Conservation (phyloP, 2,797 vertebrate species). For the Scolopax rusticola region DNA sequence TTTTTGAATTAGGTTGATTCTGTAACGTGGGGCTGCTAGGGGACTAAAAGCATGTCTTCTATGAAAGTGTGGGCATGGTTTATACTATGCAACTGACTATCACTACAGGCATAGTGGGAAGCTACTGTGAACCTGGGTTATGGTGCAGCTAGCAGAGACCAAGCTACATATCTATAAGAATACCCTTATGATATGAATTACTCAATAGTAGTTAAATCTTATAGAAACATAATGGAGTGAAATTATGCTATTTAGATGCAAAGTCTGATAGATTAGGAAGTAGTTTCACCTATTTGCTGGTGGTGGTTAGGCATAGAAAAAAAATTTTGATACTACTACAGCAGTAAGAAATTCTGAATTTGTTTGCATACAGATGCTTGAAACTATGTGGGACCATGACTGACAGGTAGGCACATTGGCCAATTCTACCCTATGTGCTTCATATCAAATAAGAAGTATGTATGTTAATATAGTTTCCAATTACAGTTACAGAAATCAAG, state of each 20-base stretch:
- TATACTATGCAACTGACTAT: not conserved
- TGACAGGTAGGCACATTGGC: not conserved
- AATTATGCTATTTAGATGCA: not conserved
- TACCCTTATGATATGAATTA: not conserved
- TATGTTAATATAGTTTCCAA: not conserved
- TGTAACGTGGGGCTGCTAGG: not conserved
- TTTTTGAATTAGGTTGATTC: not conserved
- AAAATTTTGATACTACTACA: not conserved
- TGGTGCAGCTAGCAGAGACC: not conserved
- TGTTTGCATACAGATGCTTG: not conserved
- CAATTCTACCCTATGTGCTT: not conserved
- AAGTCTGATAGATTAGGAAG: not conserved
- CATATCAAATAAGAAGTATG: not conserved
- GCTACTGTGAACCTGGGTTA: not conserved
- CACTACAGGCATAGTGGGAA: not conserved
- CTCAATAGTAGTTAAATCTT: not conserved
- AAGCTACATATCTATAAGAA: not conserved
- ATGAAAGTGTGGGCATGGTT: not conserved
- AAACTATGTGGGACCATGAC: not conserved
- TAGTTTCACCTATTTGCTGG: not conserved
- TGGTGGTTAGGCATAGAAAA: not conserved
- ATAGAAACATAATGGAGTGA: not conserved
- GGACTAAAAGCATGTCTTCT: not conserved
- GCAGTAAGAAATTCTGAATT: not conserved
- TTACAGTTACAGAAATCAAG: not conserved